Conservation (phyloP, 2,888 invertebrate species). For the Blastobasis lacticolella region DNA sequence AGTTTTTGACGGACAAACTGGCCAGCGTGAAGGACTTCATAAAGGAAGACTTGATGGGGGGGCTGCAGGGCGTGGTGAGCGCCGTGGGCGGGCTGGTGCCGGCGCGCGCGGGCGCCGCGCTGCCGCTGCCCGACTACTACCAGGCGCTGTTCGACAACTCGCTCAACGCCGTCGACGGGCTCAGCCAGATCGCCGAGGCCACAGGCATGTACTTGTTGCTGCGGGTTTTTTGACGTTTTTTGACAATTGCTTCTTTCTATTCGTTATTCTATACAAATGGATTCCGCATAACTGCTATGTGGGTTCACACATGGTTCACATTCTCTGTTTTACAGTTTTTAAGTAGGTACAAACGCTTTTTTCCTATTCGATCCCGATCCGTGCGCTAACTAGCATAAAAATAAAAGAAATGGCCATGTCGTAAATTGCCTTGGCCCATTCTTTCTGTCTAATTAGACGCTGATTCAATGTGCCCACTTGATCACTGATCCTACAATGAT, state of each 20-base stretch:
- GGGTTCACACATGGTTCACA: too few species aligned
- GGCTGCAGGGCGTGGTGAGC: slow-evolving; percentile 42
- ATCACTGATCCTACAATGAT: too few species aligned
- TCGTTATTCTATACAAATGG: too few species aligned
- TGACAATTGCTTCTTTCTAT: neutral
- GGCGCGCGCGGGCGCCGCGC: slow-evolving; percentile 25
- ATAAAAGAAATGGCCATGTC: too few species aligned
- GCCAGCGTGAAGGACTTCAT: slow-evolving; percentile 49
- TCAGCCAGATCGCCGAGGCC: slow-evolving; percentile 75
- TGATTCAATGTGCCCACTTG: too few species aligned
- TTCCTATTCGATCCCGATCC: too few species aligned
- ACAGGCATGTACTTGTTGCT: slow-evolving; percentile 48
- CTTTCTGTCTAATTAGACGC: too few species aligned
- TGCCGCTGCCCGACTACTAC: slow-evolving; percentile 54
- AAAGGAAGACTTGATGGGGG: slow-evolving; percentile 56
- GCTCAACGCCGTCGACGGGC: slow-evolving; percentile 47
- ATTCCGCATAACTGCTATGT: too few species aligned
- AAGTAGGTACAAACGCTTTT: too few species aligned
- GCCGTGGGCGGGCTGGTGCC: slow-evolving; percentile 47
- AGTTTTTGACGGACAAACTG: slow-evolving; percentile 44
- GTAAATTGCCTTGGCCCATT: too few species aligned
- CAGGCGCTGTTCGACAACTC: slow-evolving; percentile 46
- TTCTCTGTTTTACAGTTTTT: too few species aligned
- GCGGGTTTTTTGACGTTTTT: neutral
- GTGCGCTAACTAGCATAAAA: too few species aligned